These are phyloP conservation scores for Hesperophylax magnus DNA, from an alignment of 1,140 invertebrate species.

Conservation along the genomic window DNA sequence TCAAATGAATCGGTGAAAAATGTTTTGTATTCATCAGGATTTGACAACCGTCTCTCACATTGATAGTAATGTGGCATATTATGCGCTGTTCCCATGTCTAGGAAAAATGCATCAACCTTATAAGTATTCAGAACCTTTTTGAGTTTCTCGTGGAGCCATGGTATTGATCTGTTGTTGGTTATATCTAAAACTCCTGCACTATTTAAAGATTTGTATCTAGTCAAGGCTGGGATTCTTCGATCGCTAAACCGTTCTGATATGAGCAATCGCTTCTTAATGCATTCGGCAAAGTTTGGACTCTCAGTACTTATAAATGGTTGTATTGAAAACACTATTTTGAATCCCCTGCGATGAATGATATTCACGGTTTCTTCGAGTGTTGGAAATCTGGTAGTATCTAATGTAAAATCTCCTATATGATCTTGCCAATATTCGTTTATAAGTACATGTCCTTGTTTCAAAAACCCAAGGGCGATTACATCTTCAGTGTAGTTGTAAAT, in stretches of 20 bases:
- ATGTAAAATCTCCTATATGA: constrained; percentile 82
- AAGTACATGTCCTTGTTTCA: constrained; percentile 85
- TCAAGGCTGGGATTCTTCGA: constrained; percentile 81
- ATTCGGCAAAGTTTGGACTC: constrained; percentile 83
- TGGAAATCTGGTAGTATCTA: constrained; percentile 81
- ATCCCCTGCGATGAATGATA: constrained; percentile 86
- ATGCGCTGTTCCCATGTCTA: constrained; percentile 90
- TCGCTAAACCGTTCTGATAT: constrained; percentile 82
- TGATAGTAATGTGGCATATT: constrained; percentile 90
- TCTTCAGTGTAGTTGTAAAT: constrained; percentile 88
- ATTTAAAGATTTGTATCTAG: constrained; percentile 81
- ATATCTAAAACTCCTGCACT: constrained; percentile 88
- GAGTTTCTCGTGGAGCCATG: constrained; percentile 86
- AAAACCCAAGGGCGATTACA: constrained; percentile 80
- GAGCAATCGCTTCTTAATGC: constrained; percentile 79
- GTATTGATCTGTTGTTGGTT: constrained; percentile 83
- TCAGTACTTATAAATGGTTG: constrained; percentile 91
- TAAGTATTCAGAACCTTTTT: constrained; percentile 80
- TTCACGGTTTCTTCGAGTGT: constrained; percentile 84
- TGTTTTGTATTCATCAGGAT: constrained; percentile 87
- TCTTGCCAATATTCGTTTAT: constrained; percentile 90
- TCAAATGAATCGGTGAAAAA: constrained; percentile 79
- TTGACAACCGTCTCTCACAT: constrained; percentile 79
- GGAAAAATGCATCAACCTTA: constrained; percentile 90
- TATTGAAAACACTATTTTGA: constrained; percentile 86